Evolutionary conservation across 2,113 vertebrate genomes (phyloP), one percentile per base, ranked within the genome.

Genomic region (Fregata magnificens): DNA sequence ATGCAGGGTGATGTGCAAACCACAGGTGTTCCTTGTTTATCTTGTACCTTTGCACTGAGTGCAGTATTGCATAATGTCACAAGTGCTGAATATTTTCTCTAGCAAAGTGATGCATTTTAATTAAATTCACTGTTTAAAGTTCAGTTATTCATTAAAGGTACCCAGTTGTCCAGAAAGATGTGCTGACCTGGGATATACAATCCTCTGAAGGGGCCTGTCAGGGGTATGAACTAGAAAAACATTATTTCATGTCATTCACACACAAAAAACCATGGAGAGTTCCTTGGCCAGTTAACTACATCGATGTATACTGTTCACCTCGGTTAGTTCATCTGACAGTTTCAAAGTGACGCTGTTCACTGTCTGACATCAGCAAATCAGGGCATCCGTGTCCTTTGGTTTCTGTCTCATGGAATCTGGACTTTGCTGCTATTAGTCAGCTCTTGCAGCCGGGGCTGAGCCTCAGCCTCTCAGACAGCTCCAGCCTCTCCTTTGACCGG

Each of bases 81-180:
- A 42, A 40, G 70, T 67, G 58, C 61, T 88, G 78, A 72, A 32
- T 50, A 38, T 91, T 88, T 94, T 79, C 67, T 79, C 44, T 62
- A 77, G 63, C 11, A 2, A 85, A 87, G 59, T 67, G 61, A 84
- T 86, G 56, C n/a, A 34, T 95, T 94, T 93, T 87, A 95, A 95
- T 95, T 82, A 79, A 82, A 86, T 42, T 77, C 55, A 38, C 62
- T 62, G 25, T 74, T 94, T 87, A 86, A 94, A 95, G 79, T 92
- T 90, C 66, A 93, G 79, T 93, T 95, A 73, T 80, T 95, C 70
- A 77, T 95, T 96, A 77, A 95, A 95, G 56, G 50, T 76, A 93
- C 45, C 42, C 73, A 74, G 19, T 22, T 95, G 73, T 82, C 45
- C 78, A 83, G 52, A 82, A 93, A 47, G 53, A 56, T 40, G 3